phyloP scores from a whole-genome alignment of 2,888 invertebrate genomes.

The Criorhina ranunculi region DNA sequence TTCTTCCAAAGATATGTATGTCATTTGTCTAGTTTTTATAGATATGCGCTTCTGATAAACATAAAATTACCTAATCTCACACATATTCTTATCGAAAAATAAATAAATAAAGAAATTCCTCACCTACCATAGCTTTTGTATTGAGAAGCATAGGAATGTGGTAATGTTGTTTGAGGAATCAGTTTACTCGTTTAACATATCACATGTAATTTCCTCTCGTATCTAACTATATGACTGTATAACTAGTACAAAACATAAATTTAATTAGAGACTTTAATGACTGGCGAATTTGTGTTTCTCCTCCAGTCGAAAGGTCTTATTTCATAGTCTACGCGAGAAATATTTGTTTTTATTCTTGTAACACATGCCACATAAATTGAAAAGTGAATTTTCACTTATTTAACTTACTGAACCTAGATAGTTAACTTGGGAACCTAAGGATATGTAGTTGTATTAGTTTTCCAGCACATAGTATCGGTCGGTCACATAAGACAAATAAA shows the following conservation, averaged over 20 bases:
- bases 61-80: slow-evolving; percentile 31
- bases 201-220: slow-evolving; percentile 23
- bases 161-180: slow-evolving; percentile 41
- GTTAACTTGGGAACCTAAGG: slow-evolving; percentile 3
- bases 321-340: slow-evolving; percentile 19
- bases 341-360: slow-evolving; percentile 8
- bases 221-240: slow-evolving; percentile 8
- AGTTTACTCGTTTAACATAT: slow-evolving; percentile 46
- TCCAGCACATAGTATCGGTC: slow-evolving; percentile 18
- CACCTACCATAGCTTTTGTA: slow-evolving; percentile 12
- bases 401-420: slow-evolving; percentile 30
- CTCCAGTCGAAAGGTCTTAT: slow-evolving; percentile 31
- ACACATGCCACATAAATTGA: not conserved
- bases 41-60: slow-evolving; percentile 27
- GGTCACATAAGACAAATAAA: slow-evolving; percentile 66
- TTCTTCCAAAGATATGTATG: slow-evolving; percentile 27
- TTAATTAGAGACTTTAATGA: slow-evolving; percentile 59
- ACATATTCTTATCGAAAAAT: slow-evolving; percentile 35
- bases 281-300: slow-evolving; percentile 47
- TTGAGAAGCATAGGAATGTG: slow-evolving; percentile 19
- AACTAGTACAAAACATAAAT: slow-evolving; percentile 48
- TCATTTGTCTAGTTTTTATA: not conserved
- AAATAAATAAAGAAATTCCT: slow-evolving; percentile 34
- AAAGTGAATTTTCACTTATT: slow-evolving; percentile 25
- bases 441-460: not conserved